Percentiles rank a stretch among this genome's conserved stretches.
Evolutionary conservation across 2,113 vertebrate species (phyloP).

Genomic region (Ameiurus melas): DNA sequence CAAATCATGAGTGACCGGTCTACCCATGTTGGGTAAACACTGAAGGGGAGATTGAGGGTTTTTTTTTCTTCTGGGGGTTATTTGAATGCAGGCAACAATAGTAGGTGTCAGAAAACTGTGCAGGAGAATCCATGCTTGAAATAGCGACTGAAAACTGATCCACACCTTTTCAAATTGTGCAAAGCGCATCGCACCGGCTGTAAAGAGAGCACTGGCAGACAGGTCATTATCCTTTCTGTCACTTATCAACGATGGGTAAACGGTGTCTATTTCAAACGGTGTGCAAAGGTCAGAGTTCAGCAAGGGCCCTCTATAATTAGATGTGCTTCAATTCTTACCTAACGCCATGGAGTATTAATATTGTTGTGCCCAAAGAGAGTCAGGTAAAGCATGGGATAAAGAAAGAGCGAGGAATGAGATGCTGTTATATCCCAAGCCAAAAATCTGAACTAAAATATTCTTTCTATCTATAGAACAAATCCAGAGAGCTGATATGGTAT

Average conservation of each 20-base stretch:
- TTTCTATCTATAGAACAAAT: constrained; percentile 20
- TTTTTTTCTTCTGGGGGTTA: background rate
- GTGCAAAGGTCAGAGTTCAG: constrained; percentile 16
- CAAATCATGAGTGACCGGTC: constrained; percentile 9
- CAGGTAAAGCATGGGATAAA: background rate
- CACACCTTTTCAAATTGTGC: constrained; percentile 26
- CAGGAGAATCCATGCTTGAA: constrained; percentile 11
- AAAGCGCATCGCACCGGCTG: background rate
- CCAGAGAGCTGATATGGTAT: background rate
- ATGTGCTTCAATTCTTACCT: background rate
- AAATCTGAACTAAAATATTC: constrained; percentile 11
- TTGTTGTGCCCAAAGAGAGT: background rate
- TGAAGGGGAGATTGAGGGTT: constrained; percentile 4
- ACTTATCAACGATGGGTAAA: constrained; percentile 11
- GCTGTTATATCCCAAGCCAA: constrained; percentile 14
- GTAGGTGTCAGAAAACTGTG: background rate
- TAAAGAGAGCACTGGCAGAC: background rate
- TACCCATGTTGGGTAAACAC: constrained; percentile 35
- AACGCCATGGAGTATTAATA: background rate
- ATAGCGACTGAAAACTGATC: constrained; percentile 30
- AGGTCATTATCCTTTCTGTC: constrained; percentile 33
- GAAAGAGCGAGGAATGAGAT: background rate
- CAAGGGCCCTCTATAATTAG: constrained; percentile 20
- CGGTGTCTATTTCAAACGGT: constrained; percentile 12
- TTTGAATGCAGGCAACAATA: constrained; percentile 25